These are phyloP conservation scores for Kuschelorhynchus macadamiae DNA, from an alignment of 2,888 invertebrate genomes.

Conservation along the genomic window DNA sequence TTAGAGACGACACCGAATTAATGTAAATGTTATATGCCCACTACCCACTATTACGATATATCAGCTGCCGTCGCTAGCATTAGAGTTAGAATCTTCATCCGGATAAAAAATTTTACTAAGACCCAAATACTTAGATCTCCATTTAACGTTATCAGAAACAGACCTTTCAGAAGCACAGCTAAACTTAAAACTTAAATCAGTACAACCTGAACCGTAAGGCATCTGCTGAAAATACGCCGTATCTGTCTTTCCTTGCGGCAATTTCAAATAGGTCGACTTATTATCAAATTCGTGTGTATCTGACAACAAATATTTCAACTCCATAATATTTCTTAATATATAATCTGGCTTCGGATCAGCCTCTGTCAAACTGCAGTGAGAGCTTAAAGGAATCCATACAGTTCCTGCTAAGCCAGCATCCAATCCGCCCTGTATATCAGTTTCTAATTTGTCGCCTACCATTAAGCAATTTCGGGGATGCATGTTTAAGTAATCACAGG, in stretches of 20 bases:
- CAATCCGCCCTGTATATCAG: slow-evolving; percentile 88
- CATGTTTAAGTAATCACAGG: slow-evolving; percentile 82
- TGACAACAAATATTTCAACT: slow-evolving; percentile 72
- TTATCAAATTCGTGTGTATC: slow-evolving; percentile 5
- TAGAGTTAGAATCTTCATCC: slow-evolving; percentile 69
- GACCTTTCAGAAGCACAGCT: slow-evolving; percentile 11
- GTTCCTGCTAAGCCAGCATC: slow-evolving; percentile 82
- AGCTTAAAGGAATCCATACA: slow-evolving; percentile 82
- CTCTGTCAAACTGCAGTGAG: slow-evolving; percentile 61
- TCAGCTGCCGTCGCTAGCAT: slow-evolving; percentile 71
- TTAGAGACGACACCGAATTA: too few relatives aligned
- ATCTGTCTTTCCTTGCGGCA: not conserved
- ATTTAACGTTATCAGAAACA: slow-evolving; percentile 1
- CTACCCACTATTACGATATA: too few relatives aligned
- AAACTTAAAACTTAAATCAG: too few relatives aligned
- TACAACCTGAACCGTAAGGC: too few relatives aligned
- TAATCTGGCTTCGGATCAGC: slow-evolving; percentile 74
- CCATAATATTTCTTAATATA: slow-evolving; percentile 76
- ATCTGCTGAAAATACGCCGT: too few relatives aligned
- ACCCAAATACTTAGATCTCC: not conserved
- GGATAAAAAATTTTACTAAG: slow-evolving; percentile 55
- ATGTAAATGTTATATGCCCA: too few relatives aligned
- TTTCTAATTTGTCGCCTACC: slow-evolving; percentile 88
- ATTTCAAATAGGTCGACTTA: not conserved
- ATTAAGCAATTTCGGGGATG: slow-evolving; percentile 84